A percentile compares a stretch with the other conserved stretches of the same genome.
Conservation (phyloP, 2,113 vertebrate species). For the Pipra filicauda region DNA sequence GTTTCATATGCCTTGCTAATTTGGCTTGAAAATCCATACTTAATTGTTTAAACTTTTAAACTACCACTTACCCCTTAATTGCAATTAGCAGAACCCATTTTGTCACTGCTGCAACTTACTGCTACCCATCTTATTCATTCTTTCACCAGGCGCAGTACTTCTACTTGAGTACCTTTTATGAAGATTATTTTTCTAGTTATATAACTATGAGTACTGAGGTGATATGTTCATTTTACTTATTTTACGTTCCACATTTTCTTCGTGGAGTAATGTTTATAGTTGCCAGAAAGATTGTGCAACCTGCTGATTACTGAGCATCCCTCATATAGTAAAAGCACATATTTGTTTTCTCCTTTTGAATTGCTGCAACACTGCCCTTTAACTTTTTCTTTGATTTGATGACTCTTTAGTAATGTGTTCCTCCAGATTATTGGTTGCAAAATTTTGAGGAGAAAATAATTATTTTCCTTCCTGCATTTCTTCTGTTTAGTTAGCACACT, state of each 20-base stretch:
- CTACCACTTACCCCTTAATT: background rate
- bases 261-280: background rate
- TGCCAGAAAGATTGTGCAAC: background rate
- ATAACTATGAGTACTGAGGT: background rate
- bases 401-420: background rate
- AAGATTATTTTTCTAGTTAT: background rate
- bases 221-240: background rate
- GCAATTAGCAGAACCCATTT: background rate
- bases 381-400: background rate
- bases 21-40: background rate
- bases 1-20: background rate
- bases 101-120: background rate
- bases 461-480: background rate
- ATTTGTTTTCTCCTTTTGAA: background rate
- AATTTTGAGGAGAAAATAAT: accelerated
- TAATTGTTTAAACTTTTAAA: background rate
- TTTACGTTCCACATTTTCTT: background rate
- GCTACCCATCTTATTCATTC: background rate
- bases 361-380: background rate
- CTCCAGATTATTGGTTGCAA: background rate
- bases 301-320: background rate
- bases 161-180: background rate
- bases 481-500: background rate
- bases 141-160: background rate
- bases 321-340: background rate